Base-by-base conservation (phyloP, 2,113 vertebrate genomes). In the Crypturellus undulatus region DNA sequence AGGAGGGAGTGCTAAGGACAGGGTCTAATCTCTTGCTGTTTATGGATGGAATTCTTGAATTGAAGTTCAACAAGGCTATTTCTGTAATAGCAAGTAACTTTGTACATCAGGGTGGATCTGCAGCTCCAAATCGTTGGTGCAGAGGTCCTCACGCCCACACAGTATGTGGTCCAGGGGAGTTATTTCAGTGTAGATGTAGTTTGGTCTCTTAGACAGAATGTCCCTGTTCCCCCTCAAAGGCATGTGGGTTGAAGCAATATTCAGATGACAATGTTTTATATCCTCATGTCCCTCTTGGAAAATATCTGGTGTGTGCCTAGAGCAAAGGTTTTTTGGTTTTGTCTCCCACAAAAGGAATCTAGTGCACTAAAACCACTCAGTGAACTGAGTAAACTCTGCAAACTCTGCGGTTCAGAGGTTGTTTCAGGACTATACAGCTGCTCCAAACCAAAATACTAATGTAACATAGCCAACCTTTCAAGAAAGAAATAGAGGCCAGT, bases 111-210 rank as follows among this genome's bases (percentile, higher is more conserved):
- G 8, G 6, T 79, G 70, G 10, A 14, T 71, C 28, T 4, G 1
- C 72, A 8, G 68, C 58, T 91, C 28, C 12, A 58, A 38, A 15
- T 12, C 14, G 3, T 30, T 58, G 19, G 22, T 92, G 67, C 67
- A 82, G 56, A 65, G 49, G 4, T 69, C 15, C 52, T 92, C 26
- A n/a, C 4, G 18, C 20, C 9, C 36, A 47, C 10, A 34, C 5
- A 1, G n/a, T 15, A 18, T 0, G 1, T 38, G 26, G 9, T 28
- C 59, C 47, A 42, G 19, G 8, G 15, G 1, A 5, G 4, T 62
- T 73, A 12, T 82, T 85, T 87, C 54, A 49, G 43, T 5, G 43
- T 62, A 10, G 34, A 1, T 5, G 6, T 20, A 4, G 38, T 16
- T 22, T 65, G 62, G 7, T 43, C 38, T 83, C 32, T 43, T 63